Evolutionary conservation across 2,113 vertebrate species (phyloP).

Genomic region (Tor tambroides): DNA sequence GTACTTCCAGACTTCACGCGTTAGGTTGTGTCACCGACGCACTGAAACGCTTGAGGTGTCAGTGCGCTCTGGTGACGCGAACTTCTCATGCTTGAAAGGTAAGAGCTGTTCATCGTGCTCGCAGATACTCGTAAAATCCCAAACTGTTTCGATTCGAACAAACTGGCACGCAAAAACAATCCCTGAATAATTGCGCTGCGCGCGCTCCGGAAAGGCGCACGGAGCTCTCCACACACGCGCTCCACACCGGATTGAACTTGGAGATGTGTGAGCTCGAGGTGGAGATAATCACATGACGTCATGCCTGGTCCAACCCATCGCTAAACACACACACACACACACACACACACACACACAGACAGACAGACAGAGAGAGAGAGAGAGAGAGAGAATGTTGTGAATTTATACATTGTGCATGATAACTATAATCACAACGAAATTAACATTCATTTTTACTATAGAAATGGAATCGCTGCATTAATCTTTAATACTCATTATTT

Average conservation of each 20-base stretch:
- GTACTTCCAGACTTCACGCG: constrained; percentile 7
- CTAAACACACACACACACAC: not conserved
- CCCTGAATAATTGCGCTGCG: not conserved
- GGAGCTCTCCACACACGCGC: constrained; percentile 20
- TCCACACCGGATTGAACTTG: constrained; percentile 19
- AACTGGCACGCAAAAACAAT: not conserved
- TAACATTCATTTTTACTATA: not conserved
- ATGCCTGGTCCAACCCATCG: constrained; percentile 47
- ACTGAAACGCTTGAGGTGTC: constrained; percentile 5
- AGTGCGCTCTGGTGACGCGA: constrained; percentile 1
- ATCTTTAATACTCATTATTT: not conserved
- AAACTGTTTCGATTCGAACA: too few relatives aligned
- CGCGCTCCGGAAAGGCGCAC: not conserved
- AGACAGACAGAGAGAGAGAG: too few relatives aligned
- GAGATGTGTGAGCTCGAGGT: constrained; percentile 32
- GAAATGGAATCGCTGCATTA: not conserved
- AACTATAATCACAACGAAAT: not conserved
- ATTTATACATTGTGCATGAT: not conserved
- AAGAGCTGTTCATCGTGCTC: not conserved
- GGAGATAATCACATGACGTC: constrained; percentile 51
- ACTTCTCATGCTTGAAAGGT: constrained; percentile 2
- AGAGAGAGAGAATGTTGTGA: not conserved
- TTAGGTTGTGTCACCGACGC: constrained; percentile 15
- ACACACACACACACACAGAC: not conserved
- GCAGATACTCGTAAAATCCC: not conserved